These are phyloP conservation scores for Diachasmimorpha longicaudata DNA, from an alignment of 1,140 invertebrate species.

Conservation along the genomic window DNA sequence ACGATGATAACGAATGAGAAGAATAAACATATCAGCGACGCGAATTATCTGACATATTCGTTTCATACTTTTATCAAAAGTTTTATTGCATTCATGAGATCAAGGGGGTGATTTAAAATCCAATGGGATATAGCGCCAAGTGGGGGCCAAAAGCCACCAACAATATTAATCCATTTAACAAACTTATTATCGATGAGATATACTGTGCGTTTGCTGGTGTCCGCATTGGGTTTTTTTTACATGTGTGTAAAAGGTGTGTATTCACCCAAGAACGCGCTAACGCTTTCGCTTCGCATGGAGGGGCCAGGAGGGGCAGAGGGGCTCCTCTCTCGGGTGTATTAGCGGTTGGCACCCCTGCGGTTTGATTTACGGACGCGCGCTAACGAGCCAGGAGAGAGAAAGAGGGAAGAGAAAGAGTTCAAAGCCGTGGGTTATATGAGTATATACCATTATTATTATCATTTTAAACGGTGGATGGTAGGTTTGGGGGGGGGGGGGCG, in stretches of 20 bases:
- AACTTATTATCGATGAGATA: slow-evolving; percentile 62
- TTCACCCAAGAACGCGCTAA: slow-evolving; percentile 22
- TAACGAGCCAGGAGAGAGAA: slow-evolving; percentile 46
- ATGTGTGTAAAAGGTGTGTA: slow-evolving; percentile 15
- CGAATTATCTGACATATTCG: not conserved
- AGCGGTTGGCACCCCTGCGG: slow-evolving; percentile 58
- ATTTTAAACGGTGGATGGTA: not conserved
- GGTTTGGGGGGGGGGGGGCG: not conserved
- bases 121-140: not conserved
- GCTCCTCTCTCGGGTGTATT: slow-evolving; percentile 27
- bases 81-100: too few relatives aligned
- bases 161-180: slow-evolving; percentile 61
- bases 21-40: not conserved
- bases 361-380: slow-evolving; percentile 57
- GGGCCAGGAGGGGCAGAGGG: not conserved
- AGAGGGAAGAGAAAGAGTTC: slow-evolving; percentile 33
- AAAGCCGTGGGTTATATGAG: slow-evolving; percentile 36
- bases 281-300: slow-evolving; percentile 5
- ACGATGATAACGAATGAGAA: too few relatives aligned
- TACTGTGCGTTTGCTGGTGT: slow-evolving; percentile 56
- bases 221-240: slow-evolving; percentile 27
- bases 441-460: not conserved
- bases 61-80: not conserved
- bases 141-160: slow-evolving; percentile 18
- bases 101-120: not conserved